Conservation (phyloP, 2,113 vertebrate species). For the Candoia aspera region DNA sequence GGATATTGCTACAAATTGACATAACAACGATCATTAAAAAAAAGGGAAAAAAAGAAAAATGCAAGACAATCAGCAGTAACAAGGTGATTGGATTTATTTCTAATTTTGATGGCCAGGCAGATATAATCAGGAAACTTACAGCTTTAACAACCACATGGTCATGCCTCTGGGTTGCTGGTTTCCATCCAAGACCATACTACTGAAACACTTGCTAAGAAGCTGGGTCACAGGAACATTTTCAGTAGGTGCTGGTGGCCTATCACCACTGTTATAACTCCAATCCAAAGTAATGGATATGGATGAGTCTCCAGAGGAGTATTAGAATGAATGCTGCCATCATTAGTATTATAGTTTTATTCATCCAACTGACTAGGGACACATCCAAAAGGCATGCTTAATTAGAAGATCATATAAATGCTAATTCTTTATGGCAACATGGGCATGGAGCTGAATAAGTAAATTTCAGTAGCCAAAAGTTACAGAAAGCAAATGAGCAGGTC, state of each 20-base stretch:
- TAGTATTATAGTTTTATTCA: slow-evolving; percentile 33
- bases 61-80: background rate
- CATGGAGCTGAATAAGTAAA: slow-evolving; percentile 8
- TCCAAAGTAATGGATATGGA: slow-evolving; percentile 22
- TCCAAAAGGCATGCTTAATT: slow-evolving; percentile 25
- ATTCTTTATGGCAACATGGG: slow-evolving; percentile 30
- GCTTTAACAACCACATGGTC: background rate
- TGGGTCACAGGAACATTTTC: background rate
- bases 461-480: slow-evolving; percentile 3
- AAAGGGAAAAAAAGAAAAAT: background rate
- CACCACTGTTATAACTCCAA: background rate
- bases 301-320: slow-evolving; percentile 30
- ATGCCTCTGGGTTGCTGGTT: background rate
- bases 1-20: background rate
- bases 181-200: background rate
- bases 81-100: background rate
- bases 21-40: background rate
- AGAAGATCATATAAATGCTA: slow-evolving; percentile 38
- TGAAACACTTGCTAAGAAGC: background rate
- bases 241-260: background rate
- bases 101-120: background rate
- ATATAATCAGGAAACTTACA: background rate
- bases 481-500: background rate
- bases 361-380: slow-evolving; percentile 18
- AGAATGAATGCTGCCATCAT: slow-evolving; percentile 20